Conservation (phyloP, 1,140 invertebrate genomes). For the Bombus difficillimus region DNA sequence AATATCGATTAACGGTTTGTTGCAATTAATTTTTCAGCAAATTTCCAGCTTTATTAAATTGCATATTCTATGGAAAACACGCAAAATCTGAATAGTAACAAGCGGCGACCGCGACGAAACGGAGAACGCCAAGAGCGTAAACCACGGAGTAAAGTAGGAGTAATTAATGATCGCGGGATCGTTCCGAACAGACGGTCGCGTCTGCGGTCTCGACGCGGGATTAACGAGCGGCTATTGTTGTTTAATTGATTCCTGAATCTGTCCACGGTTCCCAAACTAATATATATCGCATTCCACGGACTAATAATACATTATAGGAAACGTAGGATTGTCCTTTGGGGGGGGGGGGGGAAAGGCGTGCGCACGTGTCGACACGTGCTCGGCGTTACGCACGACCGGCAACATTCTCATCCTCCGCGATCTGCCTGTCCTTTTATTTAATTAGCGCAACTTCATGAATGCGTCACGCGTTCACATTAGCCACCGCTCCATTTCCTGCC, state of each 20-base stretch:
- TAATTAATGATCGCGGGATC: conserved; percentile 50
- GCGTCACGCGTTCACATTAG: conserved; percentile 37
- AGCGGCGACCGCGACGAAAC: background rate
- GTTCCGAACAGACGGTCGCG: conserved; percentile 47
- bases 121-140: conserved; percentile 42
- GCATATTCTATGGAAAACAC: background rate
- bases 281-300: conserved; percentile 54
- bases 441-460: conserved; percentile 76
- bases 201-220: conserved; percentile 61
- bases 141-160: conserved; percentile 17
- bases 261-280: conserved; percentile 51
- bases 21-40: background rate
- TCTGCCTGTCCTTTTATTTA: conserved; percentile 78
- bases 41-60: background rate
- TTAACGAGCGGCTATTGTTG: conserved; percentile 74
- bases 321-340: conserved; percentile 20
- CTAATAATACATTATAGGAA: conserved; percentile 74
- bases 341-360: conserved; percentile 46
- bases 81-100: background rate
- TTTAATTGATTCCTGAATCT: conserved; percentile 72
- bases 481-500: conserved; percentile 60
- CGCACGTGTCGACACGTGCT: conserved; percentile 73
- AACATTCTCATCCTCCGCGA: conserved; percentile 54
- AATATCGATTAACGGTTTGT: too few species aligned
- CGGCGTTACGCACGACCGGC: conserved; percentile 29